Percentiles rank a stretch among this genome's conserved stretches.
phyloP scores from a whole-genome alignment of 1,140 invertebrate genomes.

The Aporrectodea caliginosa region DNA sequence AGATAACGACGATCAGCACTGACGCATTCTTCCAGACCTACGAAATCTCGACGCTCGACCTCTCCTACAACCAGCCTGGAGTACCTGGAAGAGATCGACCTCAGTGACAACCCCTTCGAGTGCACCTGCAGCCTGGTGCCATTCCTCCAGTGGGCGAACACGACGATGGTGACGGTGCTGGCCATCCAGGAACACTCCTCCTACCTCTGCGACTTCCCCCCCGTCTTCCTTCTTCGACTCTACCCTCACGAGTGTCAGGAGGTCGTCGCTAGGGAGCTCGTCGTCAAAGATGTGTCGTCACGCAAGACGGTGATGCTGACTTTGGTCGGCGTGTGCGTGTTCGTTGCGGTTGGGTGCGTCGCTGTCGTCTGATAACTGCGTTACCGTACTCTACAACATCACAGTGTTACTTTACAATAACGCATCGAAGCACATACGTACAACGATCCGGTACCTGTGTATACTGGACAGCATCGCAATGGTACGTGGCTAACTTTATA shows the following conservation, averaged over 20 bases:
- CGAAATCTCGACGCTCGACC: constrained; percentile 24
- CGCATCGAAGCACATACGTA: too few species aligned
- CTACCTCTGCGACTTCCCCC: constrained; percentile 20
- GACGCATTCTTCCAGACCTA: constrained; percentile 16
- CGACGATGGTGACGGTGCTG: constrained; percentile 12
- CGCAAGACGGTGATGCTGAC: background rate
- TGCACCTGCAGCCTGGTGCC: constrained; percentile 28
- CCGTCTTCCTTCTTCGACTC: background rate
- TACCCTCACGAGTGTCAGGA: background rate
- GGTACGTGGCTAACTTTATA: too few species aligned
- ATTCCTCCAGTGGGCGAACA: constrained; percentile 29
- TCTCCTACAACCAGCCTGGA: constrained; percentile 27
- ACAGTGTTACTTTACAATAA: too few species aligned
- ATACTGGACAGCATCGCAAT: too few species aligned
- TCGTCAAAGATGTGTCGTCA: background rate
- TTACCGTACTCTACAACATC: too few species aligned
- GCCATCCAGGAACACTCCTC: constrained; percentile 2
- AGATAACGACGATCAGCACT: constrained; percentile 15
- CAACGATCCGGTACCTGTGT: too few species aligned
- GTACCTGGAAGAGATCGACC: constrained; percentile 29
- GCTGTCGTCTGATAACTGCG: constrained; percentile 16
- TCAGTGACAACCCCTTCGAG: constrained; percentile 31
- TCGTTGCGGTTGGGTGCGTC: constrained; percentile 22
- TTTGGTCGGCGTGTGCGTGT: background rate
- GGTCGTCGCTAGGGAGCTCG: background rate